phyloP scores from a whole-genome alignment of 2,888 invertebrate genomes.

The Petrolisthes cinctipes region DNA sequence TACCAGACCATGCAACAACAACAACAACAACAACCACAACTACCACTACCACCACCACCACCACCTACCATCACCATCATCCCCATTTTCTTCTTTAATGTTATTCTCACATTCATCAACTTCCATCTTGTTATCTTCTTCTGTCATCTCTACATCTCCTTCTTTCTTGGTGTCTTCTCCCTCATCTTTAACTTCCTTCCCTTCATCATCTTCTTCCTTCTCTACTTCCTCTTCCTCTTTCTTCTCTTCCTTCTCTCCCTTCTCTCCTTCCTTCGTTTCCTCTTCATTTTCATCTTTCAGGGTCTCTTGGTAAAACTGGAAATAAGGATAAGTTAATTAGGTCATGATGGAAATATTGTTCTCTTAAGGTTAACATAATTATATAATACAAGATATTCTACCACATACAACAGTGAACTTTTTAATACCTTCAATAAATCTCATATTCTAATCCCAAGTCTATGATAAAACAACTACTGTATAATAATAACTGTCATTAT shows the following conservation, averaged over 20 bases:
- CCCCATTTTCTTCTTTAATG: not conserved
- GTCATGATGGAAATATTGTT: too few species aligned
- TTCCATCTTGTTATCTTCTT: not conserved
- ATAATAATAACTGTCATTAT: too few species aligned
- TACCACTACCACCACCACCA: not conserved
- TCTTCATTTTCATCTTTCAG: slow-evolving; percentile 28
- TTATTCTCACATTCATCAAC: not conserved
- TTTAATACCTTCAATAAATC: too few species aligned
- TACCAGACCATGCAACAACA: not conserved
- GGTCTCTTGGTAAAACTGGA: slow-evolving; percentile 40
- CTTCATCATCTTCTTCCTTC: slow-evolving; percentile 9
- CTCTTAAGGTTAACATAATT: too few species aligned
- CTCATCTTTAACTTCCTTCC: slow-evolving; percentile 24
- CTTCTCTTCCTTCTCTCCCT: slow-evolving; percentile 6
- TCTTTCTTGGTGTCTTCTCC: slow-evolving; percentile 68
- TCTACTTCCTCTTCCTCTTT: not conserved
- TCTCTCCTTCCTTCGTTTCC: not conserved
- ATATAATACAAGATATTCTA: too few species aligned
- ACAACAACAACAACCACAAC: too few species aligned
- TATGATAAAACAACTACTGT: too few species aligned
- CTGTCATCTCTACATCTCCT: slow-evolving; percentile 10
- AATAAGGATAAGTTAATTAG: not conserved
- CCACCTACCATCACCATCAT: not conserved
- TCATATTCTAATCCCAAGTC: too few species aligned
- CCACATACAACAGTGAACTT: too few species aligned